A percentile compares a stretch with the other conserved stretches of the same genome.
Evolutionary conservation across 2,888 invertebrate genomes (phyloP).

Genomic region (Diarsia dahlii): DNA sequence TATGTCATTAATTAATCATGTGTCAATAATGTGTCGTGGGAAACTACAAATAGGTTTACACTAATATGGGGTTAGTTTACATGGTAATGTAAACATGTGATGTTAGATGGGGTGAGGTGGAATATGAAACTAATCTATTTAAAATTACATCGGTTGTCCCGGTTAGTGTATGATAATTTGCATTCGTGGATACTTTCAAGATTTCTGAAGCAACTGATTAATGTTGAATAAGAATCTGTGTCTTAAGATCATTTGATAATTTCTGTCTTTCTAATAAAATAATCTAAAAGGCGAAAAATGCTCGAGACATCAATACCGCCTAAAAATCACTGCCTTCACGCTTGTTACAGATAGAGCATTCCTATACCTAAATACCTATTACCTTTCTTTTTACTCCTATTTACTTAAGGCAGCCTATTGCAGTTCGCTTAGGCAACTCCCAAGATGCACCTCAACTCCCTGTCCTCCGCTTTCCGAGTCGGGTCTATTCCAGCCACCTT

Average conservation of each 20-base stretch:
- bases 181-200: neutral
- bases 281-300: neutral
- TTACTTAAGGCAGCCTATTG: neutral
- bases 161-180: neutral
- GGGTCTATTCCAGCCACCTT: neutral
- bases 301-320: neutral
- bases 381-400: neutral
- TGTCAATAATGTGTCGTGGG: neutral
- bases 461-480: neutral
- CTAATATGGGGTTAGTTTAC: neutral
- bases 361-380: too few species aligned
- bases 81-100: neutral
- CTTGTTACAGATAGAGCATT: neutral
- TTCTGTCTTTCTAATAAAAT: neutral
- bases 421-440: neutral
- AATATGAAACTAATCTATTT: too few species aligned
- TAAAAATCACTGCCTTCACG: neutral
- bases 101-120: too few species aligned
- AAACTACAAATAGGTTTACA: slow-evolving; percentile 3
- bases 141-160: neutral
- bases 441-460: neutral
- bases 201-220: neutral
- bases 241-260: neutral
- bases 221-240: neutral
- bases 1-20: too few species aligned